These are phyloP conservation scores for Drosophila fuyamai DNA, from an alignment of 1,140 invertebrate genomes.

Conservation along the genomic window DNA sequence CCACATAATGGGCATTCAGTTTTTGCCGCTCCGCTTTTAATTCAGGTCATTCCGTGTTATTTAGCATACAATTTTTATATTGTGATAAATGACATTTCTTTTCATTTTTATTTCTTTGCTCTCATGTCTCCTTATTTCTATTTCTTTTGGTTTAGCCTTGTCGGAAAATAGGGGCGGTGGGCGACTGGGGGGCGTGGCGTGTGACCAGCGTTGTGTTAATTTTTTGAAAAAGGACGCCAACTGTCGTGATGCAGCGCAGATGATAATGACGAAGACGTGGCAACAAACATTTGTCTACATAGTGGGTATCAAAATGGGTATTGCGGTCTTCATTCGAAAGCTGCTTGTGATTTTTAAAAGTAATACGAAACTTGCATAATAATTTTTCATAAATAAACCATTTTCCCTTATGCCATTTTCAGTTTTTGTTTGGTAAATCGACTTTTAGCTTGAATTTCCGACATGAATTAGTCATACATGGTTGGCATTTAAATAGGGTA, in stretches of 20 bases:
- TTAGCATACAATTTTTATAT: conserved; percentile 58
- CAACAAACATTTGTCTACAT: conserved; percentile 23
- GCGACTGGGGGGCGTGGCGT: conserved; percentile 20
- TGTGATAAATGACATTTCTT: conserved; percentile 52
- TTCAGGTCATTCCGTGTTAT: conserved; percentile 63
- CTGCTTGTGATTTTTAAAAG: too few species aligned
- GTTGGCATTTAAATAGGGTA: conserved; percentile 4
- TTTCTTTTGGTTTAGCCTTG: conserved; percentile 26
- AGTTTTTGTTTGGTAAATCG: not conserved
- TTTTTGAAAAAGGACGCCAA: conserved; percentile 73
- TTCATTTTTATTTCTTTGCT: conserved; percentile 35
- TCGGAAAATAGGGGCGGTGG: not conserved
- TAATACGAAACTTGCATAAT: too few species aligned
- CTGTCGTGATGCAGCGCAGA: conserved; percentile 62
- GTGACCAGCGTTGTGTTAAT: conserved; percentile 63
- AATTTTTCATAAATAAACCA: too few species aligned
- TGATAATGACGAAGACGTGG: conserved; percentile 70
- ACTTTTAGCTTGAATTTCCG: not conserved
- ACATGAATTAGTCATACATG: not conserved
- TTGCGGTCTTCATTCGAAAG: too few species aligned
- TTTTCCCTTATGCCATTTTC: too few species aligned
- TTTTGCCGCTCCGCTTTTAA: conserved; percentile 22
- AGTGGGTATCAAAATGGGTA: conserved; percentile 5
- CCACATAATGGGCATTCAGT: conserved; percentile 9
- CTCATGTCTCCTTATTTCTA: conserved; percentile 1